These are phyloP conservation scores for Rhyacophila evoluta DNA, from an alignment of 2,888 invertebrate species.

Conservation along the genomic window DNA sequence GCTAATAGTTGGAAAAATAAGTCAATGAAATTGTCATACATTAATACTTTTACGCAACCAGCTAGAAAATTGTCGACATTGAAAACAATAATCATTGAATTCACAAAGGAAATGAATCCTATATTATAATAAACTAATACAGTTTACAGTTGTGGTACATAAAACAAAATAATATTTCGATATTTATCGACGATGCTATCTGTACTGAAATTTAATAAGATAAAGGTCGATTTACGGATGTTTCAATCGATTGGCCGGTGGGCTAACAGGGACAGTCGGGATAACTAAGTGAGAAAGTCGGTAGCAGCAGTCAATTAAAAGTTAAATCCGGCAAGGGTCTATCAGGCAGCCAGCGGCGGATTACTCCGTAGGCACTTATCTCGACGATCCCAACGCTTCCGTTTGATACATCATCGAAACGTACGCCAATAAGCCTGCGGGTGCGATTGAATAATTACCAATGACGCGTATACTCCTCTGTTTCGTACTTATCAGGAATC, in stretches of 20 bases:
- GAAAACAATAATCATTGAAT: no score
- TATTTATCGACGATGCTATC: no score
- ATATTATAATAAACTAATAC: no score
- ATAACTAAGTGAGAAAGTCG: not conserved
- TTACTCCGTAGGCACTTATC: not conserved
- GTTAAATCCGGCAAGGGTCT: not conserved
- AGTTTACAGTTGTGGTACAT: no score
- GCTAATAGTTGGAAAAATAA: no score
- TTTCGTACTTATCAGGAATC: not conserved
- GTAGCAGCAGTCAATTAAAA: slow-evolving; percentile 22
- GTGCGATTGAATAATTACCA: slow-evolving; percentile 7
- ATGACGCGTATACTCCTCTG: not conserved
- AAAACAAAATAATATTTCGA: no score
- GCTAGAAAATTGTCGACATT: no score
- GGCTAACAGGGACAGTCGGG: not conserved
- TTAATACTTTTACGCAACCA: no score
- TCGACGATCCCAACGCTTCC: not conserved
- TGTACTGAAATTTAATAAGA: not conserved
- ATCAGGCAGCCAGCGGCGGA: not conserved
- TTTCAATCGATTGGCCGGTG: not conserved
- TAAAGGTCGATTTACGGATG: not conserved
- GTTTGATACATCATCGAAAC: slow-evolving; percentile 22
- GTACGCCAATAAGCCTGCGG: slow-evolving; percentile 17
- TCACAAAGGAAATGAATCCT: no score
- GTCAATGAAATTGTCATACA: no score